phyloP scores from a whole-genome alignment of 30 jellyfish, hydroid and myxozoan species.

The Cassiopea xamachana region DNA sequence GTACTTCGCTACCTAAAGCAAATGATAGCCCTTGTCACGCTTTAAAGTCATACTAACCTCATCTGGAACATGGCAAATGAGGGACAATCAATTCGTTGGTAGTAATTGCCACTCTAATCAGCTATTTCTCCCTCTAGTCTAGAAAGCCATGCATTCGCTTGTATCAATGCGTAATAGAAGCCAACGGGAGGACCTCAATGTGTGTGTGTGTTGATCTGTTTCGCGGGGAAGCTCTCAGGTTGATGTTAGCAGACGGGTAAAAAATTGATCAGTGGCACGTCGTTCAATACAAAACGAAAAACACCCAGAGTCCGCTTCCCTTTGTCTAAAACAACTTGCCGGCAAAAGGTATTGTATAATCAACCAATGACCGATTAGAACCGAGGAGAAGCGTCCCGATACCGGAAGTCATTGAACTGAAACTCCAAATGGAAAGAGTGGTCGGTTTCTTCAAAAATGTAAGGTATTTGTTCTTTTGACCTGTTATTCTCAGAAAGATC shows the following conservation, averaged over 20 bases:
- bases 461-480: neutral
- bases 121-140: neutral
- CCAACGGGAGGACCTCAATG: constrained; percentile 37
- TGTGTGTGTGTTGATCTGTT: constrained; percentile 57
- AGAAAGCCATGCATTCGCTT: constrained; percentile 31
- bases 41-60: constrained; percentile 46
- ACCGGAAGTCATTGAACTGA: constrained; percentile 41
- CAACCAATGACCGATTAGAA: constrained; percentile 16
- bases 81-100: constrained; percentile 9
- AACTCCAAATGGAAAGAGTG: neutral
- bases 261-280: constrained; percentile 58
- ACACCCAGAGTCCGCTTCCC: constrained; percentile 81
- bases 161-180: constrained; percentile 4
- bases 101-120: constrained; percentile 10
- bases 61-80: constrained; percentile 59
- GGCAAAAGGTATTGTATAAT: constrained; percentile 29
- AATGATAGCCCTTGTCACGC: neutral
- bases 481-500: constrained; percentile 2
- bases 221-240: constrained; percentile 66
- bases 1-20: neutral
- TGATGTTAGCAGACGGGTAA: constrained; percentile 30
- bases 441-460: neutral
- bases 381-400: constrained; percentile 23
- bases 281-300: constrained; percentile 51
- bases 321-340: constrained; percentile 40